Evolutionary conservation across 2,797 vertebrate genomes (phyloP).

Genomic region (Steatocranus sp.): DNA sequence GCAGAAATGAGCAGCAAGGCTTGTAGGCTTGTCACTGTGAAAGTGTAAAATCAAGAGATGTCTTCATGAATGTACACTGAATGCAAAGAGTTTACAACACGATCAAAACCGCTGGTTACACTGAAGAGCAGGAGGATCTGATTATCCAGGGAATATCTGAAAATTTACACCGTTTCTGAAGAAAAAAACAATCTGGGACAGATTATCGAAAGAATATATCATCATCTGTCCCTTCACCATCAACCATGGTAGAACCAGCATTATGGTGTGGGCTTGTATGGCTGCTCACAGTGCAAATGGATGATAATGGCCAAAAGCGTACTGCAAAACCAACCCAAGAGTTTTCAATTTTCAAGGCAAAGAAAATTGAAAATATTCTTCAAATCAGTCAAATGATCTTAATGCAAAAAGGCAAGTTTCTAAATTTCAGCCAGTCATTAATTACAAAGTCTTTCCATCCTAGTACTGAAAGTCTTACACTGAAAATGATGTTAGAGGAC

Average conservation of each 20-base stretch:
- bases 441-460: not conserved
- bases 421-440: not conserved
- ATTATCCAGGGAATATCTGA: not conserved
- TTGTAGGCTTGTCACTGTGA: not conserved
- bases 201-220: fast-evolving
- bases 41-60: fast-evolving
- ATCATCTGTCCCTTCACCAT: not conserved
- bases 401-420: fast-evolving
- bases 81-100: not conserved
- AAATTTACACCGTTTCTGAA: not conserved
- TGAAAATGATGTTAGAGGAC: not conserved
- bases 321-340: not conserved
- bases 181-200: not conserved
- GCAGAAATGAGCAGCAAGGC: not conserved
- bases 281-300: not conserved
- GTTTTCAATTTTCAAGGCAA: not conserved
- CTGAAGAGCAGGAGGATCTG: not conserved
- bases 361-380: not conserved
- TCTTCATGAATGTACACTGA: not conserved
- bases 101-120: fast-evolving
- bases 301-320: not conserved
- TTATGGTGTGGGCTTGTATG: fast-evolving
- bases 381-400: not conserved
- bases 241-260: not conserved
- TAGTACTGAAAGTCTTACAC: not conserved